phyloP scores from a whole-genome alignment of 2,797 vertebrate species.

The Arremon brunneinucha region DNA sequence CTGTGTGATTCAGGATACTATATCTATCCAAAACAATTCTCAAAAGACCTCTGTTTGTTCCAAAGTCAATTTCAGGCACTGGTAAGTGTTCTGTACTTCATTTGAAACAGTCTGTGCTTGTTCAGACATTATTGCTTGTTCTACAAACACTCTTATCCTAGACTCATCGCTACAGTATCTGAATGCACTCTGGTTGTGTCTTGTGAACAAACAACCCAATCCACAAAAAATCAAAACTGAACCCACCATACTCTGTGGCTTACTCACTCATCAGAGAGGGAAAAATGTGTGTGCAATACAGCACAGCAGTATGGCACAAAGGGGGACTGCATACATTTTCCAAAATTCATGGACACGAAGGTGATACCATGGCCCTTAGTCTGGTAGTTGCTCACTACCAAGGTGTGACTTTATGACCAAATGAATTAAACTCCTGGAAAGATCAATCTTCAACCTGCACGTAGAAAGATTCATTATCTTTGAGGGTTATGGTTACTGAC shows the following conservation, averaged over 20 bases:
- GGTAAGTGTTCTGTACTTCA: not conserved
- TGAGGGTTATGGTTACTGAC: not conserved
- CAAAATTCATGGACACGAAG: not conserved
- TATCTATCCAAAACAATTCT: not conserved
- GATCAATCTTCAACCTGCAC: not conserved
- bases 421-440: not conserved
- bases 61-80: not conserved
- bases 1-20: not conserved
- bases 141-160: not conserved
- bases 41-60: not conserved
- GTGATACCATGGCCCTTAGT: not conserved
- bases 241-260: not conserved
- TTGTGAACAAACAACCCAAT: not conserved
- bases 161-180: not conserved
- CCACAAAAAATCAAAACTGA: not conserved
- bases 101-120: not conserved
- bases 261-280: not conserved
- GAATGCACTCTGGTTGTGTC: not conserved
- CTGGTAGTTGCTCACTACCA: not conserved
- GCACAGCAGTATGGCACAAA: not conserved
- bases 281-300: not conserved
- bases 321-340: not conserved
- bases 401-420: not conserved
- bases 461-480: not conserved
- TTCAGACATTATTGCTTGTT: not conserved